Evolutionary conservation across 2,797 vertebrate genomes (phyloP).

Genomic region (Dendrocincla fuliginosa): DNA sequence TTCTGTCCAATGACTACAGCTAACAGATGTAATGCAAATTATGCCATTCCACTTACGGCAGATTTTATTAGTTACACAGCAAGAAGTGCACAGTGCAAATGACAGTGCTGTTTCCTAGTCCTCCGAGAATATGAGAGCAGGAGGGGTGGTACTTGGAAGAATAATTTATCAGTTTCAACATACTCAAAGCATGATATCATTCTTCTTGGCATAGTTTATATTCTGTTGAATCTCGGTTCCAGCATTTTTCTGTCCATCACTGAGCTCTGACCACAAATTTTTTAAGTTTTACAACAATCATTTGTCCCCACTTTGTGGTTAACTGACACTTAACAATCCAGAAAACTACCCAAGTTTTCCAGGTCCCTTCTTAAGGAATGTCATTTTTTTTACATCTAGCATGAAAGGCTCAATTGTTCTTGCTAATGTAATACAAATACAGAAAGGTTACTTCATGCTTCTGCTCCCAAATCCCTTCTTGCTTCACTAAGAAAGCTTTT

Average conservation of each 20-base stretch:
- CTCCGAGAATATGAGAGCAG: neutral
- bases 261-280: neutral
- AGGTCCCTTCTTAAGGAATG: neutral
- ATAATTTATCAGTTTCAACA: neutral
- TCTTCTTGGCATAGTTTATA: neutral
- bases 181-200: neutral
- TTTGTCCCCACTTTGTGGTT: neutral
- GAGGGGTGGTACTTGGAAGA: neutral
- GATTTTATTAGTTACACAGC: conserved; percentile 7
- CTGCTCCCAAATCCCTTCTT: neutral
- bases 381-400: neutral
- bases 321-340: neutral
- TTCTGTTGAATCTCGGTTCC: neutral
- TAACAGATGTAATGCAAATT: neutral
- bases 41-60: neutral
- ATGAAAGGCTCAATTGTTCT: neutral
- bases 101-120: conserved; percentile 5
- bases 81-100: conserved; percentile 67
- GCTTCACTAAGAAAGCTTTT: conserved; percentile 1
- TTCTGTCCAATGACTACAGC: neutral
- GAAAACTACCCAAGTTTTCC: neutral
- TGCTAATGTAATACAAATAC: neutral
- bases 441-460: neutral
- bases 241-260: neutral
- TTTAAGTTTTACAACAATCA: neutral